These are phyloP conservation scores for Bombus difficillimus DNA, from an alignment of 1,140 invertebrate genomes.

Conservation along the genomic window DNA sequence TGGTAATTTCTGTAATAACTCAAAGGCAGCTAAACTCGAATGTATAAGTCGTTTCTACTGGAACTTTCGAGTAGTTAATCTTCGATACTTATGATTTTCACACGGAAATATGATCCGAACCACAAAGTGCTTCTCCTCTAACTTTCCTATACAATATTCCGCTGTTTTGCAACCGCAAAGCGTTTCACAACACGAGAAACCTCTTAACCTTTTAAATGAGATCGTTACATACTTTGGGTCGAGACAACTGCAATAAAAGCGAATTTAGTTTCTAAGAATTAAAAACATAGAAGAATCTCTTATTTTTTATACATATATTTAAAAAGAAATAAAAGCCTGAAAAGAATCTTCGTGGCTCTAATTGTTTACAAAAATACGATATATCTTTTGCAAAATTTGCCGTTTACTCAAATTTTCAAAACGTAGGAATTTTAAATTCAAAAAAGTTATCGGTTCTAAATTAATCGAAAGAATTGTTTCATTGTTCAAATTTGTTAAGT, in stretches of 20 bases:
- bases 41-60: neutral
- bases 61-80: neutral
- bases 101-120: neutral
- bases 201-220: neutral
- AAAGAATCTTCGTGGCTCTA: too few relatives aligned
- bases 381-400: too few relatives aligned
- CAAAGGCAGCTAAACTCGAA: conserved; percentile 17
- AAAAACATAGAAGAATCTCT: neutral
- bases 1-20: conserved; percentile 38
- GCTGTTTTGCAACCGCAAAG: neutral
- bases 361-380: too few relatives aligned
- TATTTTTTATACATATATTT: too few relatives aligned
- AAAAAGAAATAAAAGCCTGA: too few relatives aligned
- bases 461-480: too few relatives aligned
- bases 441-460: too few relatives aligned
- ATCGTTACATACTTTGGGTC: neutral
- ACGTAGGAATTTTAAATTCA: too few relatives aligned
- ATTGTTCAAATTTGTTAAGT: too few relatives aligned
- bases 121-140: neutral
- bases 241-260: neutral
- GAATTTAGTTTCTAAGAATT: neutral
- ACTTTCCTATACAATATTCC: neutral
- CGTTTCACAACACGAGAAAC: neutral
- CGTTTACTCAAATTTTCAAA: too few relatives aligned
- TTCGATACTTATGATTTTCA: neutral